These are phyloP conservation scores for Nycticorax nycticorax DNA, from an alignment of 2,113 vertebrate genomes.

Conservation along the genomic window DNA sequence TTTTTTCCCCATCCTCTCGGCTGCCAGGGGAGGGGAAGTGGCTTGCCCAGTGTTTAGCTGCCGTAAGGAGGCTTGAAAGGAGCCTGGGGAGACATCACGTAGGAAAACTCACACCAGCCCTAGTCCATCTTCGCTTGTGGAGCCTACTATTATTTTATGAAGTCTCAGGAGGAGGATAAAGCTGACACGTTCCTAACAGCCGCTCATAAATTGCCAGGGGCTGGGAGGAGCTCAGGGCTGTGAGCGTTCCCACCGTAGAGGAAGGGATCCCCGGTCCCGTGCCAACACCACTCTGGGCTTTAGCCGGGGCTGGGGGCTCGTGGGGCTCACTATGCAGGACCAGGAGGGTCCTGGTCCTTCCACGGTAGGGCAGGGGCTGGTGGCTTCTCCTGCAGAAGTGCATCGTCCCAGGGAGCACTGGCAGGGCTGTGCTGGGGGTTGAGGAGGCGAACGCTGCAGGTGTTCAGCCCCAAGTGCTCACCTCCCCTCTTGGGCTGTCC, in stretches of 20 bases:
- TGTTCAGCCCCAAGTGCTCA: neutral
- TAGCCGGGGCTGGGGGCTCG: accelerated
- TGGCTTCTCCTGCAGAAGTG: neutral
- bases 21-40: neutral
- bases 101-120: conserved; percentile 15
- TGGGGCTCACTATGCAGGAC: accelerated
- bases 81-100: conserved; percentile 52
- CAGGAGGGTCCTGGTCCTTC: neutral
- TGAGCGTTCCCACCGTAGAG: accelerated
- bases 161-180: conserved; percentile 63
- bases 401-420: neutral
- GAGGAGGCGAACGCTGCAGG: neutral
- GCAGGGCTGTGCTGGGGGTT: too few relatives aligned
- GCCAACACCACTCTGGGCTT: neutral
- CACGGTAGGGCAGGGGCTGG: accelerated
- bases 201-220: conserved; percentile 5
- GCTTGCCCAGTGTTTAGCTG: neutral
- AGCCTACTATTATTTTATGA: conserved; percentile 47
- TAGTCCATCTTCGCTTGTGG: conserved; percentile 35
- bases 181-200: neutral
- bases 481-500: neutral
- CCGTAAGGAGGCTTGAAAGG: neutral
- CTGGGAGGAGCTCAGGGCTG: neutral
- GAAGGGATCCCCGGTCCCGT: accelerated
- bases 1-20: neutral